Conservation (phyloP, 1,140 invertebrate species). For the Drepana arcuata region DNA sequence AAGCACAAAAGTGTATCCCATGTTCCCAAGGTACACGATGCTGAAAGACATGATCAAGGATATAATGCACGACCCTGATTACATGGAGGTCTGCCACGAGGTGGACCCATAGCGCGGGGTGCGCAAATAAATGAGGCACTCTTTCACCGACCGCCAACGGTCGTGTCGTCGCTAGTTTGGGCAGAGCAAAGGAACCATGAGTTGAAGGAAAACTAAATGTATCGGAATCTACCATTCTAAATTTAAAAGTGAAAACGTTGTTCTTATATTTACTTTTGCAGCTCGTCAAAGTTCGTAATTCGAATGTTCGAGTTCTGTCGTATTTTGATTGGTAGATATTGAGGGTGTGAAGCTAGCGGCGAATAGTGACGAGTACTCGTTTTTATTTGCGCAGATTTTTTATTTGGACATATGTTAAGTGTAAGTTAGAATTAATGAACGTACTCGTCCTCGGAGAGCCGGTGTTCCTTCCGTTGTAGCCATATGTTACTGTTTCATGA, state of each 20-base stretch:
- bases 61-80: constrained; percentile 93
- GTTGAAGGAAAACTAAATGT: constrained; percentile 1
- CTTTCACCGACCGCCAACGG: constrained; percentile 55
- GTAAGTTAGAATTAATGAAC: constrained; percentile 28
- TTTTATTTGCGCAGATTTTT: constrained; percentile 57
- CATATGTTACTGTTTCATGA: too few species aligned
- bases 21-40: constrained; percentile 93
- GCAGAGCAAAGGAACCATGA: constrained; percentile 7
- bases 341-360: constrained; percentile 26
- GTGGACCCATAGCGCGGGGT: constrained; percentile 77
- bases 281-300: too few species aligned
- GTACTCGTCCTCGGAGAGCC: constrained; percentile 57
- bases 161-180: constrained; percentile 46
- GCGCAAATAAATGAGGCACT: constrained; percentile 65
- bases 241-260: not conserved
- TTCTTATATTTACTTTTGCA: too few species aligned
- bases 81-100: constrained; percentile 96
- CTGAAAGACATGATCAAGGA: constrained; percentile 97
- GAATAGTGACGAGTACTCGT: constrained; percentile 55
- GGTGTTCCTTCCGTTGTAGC: too few species aligned
- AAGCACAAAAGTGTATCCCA: constrained; percentile 91
- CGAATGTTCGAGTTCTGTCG: too few species aligned
- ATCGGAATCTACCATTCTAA: constrained; percentile 8
- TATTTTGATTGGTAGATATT: constrained; percentile 7
- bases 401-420: constrained; percentile 43